Conservation (phyloP, 2,888 invertebrate genomes). For the Thysanoteuthis rhombus region DNA sequence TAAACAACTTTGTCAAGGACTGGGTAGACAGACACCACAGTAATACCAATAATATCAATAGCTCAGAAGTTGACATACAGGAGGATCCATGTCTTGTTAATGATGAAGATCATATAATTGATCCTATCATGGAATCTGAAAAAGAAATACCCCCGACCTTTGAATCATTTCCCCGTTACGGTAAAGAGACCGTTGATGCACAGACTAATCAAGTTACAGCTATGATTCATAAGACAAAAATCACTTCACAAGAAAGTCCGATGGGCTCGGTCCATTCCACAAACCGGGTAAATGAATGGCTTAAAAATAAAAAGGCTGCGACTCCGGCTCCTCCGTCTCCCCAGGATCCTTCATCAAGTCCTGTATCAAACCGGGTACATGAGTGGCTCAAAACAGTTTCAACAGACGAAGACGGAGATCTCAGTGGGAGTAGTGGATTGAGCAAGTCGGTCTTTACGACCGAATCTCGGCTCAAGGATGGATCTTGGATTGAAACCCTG, state of each 20-base stretch:
- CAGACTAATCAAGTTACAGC: no score
- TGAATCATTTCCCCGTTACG: constrained; percentile 40
- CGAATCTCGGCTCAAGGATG: neutral
- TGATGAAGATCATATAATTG: constrained; percentile 32
- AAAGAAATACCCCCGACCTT: constrained; percentile 44
- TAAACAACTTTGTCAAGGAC: constrained; percentile 58
- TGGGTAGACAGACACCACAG: constrained; percentile 62
- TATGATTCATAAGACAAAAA: no score
- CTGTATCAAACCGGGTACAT: constrained; percentile 60
- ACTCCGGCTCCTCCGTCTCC: no score
- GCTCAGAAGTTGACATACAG: constrained; percentile 39
- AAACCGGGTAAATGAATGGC: constrained; percentile 64
- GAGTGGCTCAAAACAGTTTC: constrained; percentile 65
- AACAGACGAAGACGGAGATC: constrained; percentile 42
- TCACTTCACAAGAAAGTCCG: no score
- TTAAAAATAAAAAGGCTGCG: no score
- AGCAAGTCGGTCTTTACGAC: neutral
- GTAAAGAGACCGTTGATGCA: constrained; percentile 33
- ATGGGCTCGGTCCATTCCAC: constrained; percentile 44
- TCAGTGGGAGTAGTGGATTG: neutral
- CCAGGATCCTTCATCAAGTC: no score
- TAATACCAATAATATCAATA: constrained; percentile 33
- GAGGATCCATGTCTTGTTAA: constrained; percentile 50
- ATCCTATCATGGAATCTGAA: constrained; percentile 41
- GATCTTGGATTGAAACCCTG: no score